Base-by-base conservation (phyloP, 1,140 invertebrate species). In the Temnothorax curvispinosus region DNA sequence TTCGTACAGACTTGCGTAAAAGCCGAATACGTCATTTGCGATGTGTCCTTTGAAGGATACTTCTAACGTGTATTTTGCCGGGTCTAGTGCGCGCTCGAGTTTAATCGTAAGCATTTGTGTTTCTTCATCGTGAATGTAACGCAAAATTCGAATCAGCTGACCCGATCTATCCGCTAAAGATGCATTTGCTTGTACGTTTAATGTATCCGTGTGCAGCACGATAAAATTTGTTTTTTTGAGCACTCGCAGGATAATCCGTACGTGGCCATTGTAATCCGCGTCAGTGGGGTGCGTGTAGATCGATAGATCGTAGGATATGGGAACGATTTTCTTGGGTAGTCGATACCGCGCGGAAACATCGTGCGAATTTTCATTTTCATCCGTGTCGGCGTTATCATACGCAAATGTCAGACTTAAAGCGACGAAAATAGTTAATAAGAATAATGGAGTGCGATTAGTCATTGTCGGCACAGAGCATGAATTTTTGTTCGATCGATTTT, bases 1-100 rank as follows among this genome's bases (percentile, higher is more conserved):
- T 81, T 95, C 87, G 86, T 96, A 96, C 86, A 93, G 96, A 92
- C 96, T 96, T 56, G 95, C 94, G 86, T 96, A 97, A 71, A 97
- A 96, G 7, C 96, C 96, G 76, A 94, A 94, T 92, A 96, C 93
- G 64, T 96, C 96, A 13, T 94, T 92, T 0, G 91, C 87, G 27
- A 96, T 90, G 38, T 89, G 47, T 11, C 95, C 96, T 2, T 18
- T 32, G n/a, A 93, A 94, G 11, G n/a, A 18, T 1, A 94, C 21
- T 2, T 18, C 62, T 11, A 94, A 50, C 0, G 15, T 44, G 38
- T 94, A 94, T 0, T 62, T 65, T 11, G 85, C 89, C 4, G 65
- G 54, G 50, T 60, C 8, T 18, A 94, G 47, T 44, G 56, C 27
- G 1, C 52, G 18, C 8, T 7, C 21, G 0, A 88, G 74, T n/a